phyloP scores from a whole-genome alignment of 2,888 invertebrate species.

The Artemia sinica region DNA sequence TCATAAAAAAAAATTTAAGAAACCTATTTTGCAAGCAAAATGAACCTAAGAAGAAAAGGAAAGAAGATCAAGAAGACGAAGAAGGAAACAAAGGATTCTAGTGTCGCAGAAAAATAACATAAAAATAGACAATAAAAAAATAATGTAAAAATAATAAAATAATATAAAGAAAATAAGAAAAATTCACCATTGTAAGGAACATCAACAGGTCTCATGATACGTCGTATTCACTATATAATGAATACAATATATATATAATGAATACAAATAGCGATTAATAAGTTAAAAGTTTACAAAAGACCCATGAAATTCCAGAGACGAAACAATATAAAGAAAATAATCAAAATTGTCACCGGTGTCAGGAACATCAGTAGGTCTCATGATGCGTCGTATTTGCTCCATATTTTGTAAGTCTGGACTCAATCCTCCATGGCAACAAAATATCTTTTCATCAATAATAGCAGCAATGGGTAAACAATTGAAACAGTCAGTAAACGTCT shows the following conservation, averaged over 20 bases:
- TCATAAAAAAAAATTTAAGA: too few species aligned
- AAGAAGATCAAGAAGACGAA: too few species aligned
- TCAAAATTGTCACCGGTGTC: conserved; percentile 36
- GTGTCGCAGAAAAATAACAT: too few species aligned
- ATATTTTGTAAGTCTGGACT: conserved; percentile 35
- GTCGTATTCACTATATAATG: conserved; percentile 35
- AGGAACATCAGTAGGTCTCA: conserved; percentile 40
- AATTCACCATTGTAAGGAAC: conserved; percentile 40
- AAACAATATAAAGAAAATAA: neutral
- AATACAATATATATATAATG: neutral
- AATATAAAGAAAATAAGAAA: neutral
- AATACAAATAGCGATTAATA: neutral
- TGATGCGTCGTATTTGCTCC: conserved; percentile 40
- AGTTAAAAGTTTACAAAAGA: neutral
- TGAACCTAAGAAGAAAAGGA: too few species aligned
- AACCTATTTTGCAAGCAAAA: too few species aligned
- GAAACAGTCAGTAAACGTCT: conserved; percentile 46
- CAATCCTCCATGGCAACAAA: conserved; percentile 45
- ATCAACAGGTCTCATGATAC: conserved; percentile 40
- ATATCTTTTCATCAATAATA: conserved; percentile 46
- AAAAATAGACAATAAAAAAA: too few species aligned
- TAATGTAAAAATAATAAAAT: neutral
- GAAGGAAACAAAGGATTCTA: too few species aligned
- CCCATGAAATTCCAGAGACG: neutral
- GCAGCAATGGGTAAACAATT: conserved; percentile 44